phyloP scores from a whole-genome alignment of 2,113 vertebrate genomes.

The Atrichornis clamosus region DNA sequence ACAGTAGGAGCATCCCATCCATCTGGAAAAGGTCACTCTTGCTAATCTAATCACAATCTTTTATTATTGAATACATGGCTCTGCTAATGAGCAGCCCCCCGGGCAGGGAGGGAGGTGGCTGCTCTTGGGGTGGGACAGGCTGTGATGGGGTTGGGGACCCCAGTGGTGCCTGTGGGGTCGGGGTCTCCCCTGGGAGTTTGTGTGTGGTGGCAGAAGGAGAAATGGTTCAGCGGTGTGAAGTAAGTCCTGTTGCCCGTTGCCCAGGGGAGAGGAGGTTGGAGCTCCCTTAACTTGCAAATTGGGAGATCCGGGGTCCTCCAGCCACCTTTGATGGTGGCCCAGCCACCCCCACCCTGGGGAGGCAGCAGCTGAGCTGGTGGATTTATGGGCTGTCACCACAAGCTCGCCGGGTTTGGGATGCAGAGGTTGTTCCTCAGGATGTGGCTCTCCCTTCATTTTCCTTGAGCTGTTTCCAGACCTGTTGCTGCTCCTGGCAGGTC shows the following conservation, averaged over 20 bases:
- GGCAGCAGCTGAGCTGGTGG: not conserved
- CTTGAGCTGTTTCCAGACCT: not conserved
- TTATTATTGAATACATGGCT: not conserved
- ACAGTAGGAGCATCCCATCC: not conserved
- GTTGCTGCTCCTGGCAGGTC: not conserved
- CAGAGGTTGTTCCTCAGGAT: not conserved
- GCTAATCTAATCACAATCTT: not conserved
- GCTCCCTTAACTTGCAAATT: not conserved
- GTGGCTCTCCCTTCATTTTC: not conserved
- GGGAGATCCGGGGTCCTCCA: not conserved
- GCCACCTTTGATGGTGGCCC: not conserved
- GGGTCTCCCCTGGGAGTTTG: fast-evolving
- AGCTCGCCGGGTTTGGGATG: fast-evolving
- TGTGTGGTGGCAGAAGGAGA: fast-evolving
- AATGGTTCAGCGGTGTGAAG: not conserved
- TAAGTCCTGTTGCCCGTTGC: not conserved
- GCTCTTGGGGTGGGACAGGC: fast-evolving
- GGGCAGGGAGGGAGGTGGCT: not conserved
- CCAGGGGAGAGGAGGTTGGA: not conserved
- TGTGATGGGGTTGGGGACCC: not conserved
- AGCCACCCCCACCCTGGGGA: fast-evolving
- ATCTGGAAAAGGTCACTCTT: not conserved
- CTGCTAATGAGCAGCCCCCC: not conserved
- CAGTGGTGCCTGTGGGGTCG: fast-evolving
- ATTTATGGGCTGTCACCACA: fast-evolving